Percentiles rank a stretch among this genome's conserved stretches.
phyloP scores from a whole-genome alignment of 2,888 invertebrate genomes.

The Apodemia zela region DNA sequence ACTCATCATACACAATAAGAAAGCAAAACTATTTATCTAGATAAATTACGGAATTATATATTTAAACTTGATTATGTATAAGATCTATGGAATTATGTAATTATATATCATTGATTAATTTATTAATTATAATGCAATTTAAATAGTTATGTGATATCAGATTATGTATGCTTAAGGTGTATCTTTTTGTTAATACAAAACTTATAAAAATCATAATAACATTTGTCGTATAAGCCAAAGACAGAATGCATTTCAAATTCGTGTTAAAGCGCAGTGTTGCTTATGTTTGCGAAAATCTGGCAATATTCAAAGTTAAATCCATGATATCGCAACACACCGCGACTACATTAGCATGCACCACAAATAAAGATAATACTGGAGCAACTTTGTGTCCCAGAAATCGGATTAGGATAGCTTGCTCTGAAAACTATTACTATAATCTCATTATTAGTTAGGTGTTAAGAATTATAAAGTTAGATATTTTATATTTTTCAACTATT shows the following conservation, averaged over 20 bases:
- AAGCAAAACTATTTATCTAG: no score
- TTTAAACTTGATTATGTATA: no score
- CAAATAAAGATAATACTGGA: constrained; percentile 27
- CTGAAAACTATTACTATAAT: constrained; percentile 1
- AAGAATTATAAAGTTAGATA: no score
- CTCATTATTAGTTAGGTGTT: background rate
- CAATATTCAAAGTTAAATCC: background rate
- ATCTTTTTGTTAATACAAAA: no score
- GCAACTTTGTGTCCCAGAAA: constrained; percentile 7
- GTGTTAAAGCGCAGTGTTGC: constrained; percentile 2
- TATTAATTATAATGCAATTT: no score
- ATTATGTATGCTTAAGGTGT: no score
- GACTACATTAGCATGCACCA: constrained; percentile 26
- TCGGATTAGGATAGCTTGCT: constrained; percentile 18
- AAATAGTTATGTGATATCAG: no score
- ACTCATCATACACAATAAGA: no score
- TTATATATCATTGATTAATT: no score
- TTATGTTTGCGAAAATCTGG: constrained; percentile 19
- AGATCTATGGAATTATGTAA: no score
- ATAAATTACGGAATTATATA: no score
- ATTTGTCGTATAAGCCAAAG: background rate
- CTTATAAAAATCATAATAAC: background rate
- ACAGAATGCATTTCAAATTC: background rate
- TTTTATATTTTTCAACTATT: no score
- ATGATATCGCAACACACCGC: background rate